Evolutionary conservation across 2,888 invertebrate genomes (phyloP).

Genomic region (Napeogenes inachia): DNA sequence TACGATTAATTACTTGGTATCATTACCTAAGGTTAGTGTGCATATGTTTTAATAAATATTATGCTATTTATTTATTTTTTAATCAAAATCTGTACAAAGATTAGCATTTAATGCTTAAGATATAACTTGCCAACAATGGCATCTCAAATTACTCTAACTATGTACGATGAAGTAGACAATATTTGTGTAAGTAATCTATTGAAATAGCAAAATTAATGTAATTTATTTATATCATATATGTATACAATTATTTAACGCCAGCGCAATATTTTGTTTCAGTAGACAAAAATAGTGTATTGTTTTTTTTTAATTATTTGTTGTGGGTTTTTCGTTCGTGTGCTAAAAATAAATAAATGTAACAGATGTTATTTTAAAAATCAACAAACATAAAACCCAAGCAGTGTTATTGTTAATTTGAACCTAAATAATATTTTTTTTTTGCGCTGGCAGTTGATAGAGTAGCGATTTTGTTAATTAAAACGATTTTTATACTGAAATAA

Average conservation of each 20-base stretch:
- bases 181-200: slow-evolving; percentile 58
- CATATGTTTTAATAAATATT: not conserved
- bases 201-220: slow-evolving; percentile 31
- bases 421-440: slow-evolving; percentile 24
- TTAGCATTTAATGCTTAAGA: slow-evolving; percentile 24
- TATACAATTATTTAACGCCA: not conserved
- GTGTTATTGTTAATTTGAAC: not conserved
- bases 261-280: not conserved
- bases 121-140: slow-evolving; percentile 13
- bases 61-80: slow-evolving; percentile 5
- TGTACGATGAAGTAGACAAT: slow-evolving; percentile 56
- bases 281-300: too few species aligned
- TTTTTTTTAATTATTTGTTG: not conserved
- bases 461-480: slow-evolving; percentile 48
- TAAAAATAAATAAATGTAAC: too few species aligned
- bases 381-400: not conserved
- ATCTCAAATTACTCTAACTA: slow-evolving; percentile 16
- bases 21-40: slow-evolving; percentile 1
- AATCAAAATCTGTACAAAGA: slow-evolving; percentile 20
- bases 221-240: not conserved
- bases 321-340: not conserved
- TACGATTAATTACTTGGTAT: too few species aligned
- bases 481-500: slow-evolving; percentile 69
- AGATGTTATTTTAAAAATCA: slow-evolving; percentile 6
- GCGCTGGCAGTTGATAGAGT: slow-evolving; percentile 45